These are phyloP conservation scores for Myotis yumanensis DNA, from an alignment of 2,113 vertebrate species.

Conservation along the genomic window DNA sequence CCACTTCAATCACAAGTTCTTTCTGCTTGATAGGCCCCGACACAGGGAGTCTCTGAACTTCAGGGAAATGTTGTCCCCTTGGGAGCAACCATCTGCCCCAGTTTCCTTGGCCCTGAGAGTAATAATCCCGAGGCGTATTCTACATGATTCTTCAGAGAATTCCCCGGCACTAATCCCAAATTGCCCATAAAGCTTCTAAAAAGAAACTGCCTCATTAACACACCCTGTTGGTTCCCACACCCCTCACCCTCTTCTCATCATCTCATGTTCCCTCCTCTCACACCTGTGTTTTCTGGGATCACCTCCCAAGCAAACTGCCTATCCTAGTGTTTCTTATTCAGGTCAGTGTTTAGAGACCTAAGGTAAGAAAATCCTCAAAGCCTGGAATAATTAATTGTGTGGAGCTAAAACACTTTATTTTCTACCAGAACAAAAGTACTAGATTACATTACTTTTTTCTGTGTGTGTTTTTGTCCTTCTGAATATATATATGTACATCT, in stretches of 20 bases:
- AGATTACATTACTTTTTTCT: background rate
- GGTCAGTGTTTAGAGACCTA: background rate
- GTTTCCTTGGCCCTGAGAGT: background rate
- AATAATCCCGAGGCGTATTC: too few relatives aligned
- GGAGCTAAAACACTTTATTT: background rate
- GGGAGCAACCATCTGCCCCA: background rate
- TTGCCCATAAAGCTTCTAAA: background rate
- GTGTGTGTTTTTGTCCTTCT: background rate
- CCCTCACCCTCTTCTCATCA: background rate
- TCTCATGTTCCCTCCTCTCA: background rate
- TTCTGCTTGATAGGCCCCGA: background rate
- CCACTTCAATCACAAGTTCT: background rate
- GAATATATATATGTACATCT: background rate
- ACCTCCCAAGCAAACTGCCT: too few relatives aligned
- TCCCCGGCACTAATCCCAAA: background rate
- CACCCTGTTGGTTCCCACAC: too few relatives aligned
- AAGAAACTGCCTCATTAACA: background rate
- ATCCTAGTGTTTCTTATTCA: background rate
- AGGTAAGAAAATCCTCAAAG: background rate
- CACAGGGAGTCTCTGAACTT: background rate
- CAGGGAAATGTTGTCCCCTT: background rate
- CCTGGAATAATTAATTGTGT: background rate
- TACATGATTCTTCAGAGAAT: background rate
- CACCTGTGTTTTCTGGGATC: background rate
- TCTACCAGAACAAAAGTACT: background rate